Evolutionary conservation across 2,888 invertebrate genomes (phyloP).

Genomic region (Amphiduros pacificus): DNA sequence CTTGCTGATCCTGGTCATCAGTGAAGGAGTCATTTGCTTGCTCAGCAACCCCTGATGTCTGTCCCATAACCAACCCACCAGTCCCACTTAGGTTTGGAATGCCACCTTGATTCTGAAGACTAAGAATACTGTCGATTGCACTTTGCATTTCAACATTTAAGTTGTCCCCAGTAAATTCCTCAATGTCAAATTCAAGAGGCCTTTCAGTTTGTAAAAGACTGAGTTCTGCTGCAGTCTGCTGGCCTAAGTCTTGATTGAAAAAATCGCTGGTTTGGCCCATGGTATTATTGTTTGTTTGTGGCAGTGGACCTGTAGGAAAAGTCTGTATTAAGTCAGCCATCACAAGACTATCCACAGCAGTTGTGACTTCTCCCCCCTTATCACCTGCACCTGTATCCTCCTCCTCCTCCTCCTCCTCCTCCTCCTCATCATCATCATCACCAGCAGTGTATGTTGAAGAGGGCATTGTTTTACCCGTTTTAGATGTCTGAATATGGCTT

Average conservation of each 20-base stretch:
- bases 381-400: background rate
- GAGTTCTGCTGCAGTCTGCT: background rate
- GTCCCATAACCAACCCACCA: background rate
- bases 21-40: background rate
- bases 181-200: no score
- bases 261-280: background rate
- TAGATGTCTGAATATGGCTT: no score
- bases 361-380: background rate
- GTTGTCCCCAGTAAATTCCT: background rate
- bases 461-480: no score
- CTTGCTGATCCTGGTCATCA: conserved; percentile 4
- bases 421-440: no score
- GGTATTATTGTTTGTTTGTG: background rate
- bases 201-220: no score
- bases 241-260: background rate
- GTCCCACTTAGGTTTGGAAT: no score
- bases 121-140: conserved; percentile 17
- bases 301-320: background rate
- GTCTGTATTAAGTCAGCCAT: conserved; percentile 1
- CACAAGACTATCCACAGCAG: conserved; percentile 9
- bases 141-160: conserved; percentile 13
- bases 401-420: no score
- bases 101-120: conserved; percentile 14
- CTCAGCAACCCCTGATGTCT: background rate
- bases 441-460: no score